Base-by-base conservation (phyloP, 2,888 invertebrate genomes). In the Achlya flavicornis region DNA sequence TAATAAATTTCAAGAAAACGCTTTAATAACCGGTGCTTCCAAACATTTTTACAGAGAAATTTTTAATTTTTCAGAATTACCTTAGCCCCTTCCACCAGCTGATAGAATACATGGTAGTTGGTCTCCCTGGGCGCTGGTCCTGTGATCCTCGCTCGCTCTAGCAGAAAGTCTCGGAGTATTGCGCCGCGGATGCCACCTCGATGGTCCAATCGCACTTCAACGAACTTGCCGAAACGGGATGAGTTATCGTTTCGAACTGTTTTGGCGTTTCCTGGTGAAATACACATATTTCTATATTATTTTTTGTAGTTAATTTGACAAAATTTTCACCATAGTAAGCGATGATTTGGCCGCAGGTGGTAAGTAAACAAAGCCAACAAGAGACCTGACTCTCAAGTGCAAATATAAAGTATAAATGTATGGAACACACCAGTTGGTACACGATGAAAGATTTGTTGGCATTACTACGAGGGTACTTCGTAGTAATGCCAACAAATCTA, bases 181-280 rank as follows among this genome's bases (percentile, higher is more conserved):
- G 98, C 98, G 19, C 98, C 98, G 74, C 97, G 97, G 79, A 98
- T 98, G 90, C 97, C 97, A 93, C 97, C 97, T 76, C 97, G 96
- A 68, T 95, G 95, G 91, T 98, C 98, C 84, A 98, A 96, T 82
- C 98, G 97, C 8, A 98, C 97, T 91, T 98, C 98, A 95, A 98
- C 98, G 86, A 98, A 98, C 91, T 98, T 98, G n/a, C 98, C 98
- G 88, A 98, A 98, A 11, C 98, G 95, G 53, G 97, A 97, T 14
- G 98, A 98, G 88, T 98, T 98, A 90, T 98, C 98, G 84, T 98
- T 98, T 60, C 98, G 95, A 12, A 98, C 97, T 0, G 98, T 98
- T 91, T 98, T 98, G 1, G 98, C 98, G 90, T 98, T 98, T 64
- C 98, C 98, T 98, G 41, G 7, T 12, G 12, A 41, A 41, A 85